Evolutionary conservation across 2,888 invertebrate species (phyloP), one percentile per base, ranked within the genome.

Genomic region (Tortricodes alternella): DNA sequence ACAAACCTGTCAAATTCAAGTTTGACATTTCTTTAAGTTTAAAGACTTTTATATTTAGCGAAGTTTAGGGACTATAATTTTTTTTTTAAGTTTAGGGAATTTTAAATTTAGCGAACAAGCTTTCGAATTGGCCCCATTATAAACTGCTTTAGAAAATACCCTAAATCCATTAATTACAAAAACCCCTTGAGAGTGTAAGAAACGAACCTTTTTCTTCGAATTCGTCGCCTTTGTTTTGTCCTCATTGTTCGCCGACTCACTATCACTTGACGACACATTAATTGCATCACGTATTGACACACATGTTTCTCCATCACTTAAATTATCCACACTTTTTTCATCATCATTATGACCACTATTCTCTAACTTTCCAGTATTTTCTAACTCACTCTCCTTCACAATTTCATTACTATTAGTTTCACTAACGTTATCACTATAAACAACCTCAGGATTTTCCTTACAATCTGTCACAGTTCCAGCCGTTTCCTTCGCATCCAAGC

Each of bases 401-500:
- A 48, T 19, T 53, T 53, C 46, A 34, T 39, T 46, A 39, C 39
- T 46, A 32, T 44, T 38, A 13, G 23, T 18, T 21, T 56, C 56
- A 34, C 23, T 24, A 23, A 27, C 29, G 21, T 50, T 16, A 7
- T 9, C 50, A 11, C n/a, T 53, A 60, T 59, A 55, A 55, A 53
- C 27, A 50, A 21, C 52, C 53, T 53, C 49, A 53, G 55, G 37
- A 58, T 50, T 43, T 32, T 38, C 50, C 19, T 29, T 46, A 39
- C 46, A 49, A 62, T 59, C 50, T 59, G 52, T 35, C 39, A 58
- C 55, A 7, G 37, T 41, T 18, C 50, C 52, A 9, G n/a, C 39
- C 21, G 9, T 64, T 6, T 46, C 66, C 66, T 58, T 60, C n/a
- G 60, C 61, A 27, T 59, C 59, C 27, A 70, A 19, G 34, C 55